These are phyloP conservation scores for Himalopsyche phryganea DNA, from an alignment of 1,140 invertebrate species.

Conservation along the genomic window DNA sequence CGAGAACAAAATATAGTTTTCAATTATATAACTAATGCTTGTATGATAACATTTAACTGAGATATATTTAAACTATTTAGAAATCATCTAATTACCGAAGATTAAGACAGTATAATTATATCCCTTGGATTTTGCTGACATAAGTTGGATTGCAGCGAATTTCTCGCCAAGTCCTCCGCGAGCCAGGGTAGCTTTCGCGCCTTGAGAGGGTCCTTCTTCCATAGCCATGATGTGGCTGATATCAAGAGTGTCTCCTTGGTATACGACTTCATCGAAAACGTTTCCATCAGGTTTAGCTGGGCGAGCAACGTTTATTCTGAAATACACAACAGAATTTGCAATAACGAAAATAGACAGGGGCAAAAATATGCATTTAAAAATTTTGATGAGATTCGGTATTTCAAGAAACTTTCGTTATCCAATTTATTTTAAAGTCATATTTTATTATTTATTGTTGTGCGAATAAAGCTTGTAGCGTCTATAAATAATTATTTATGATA, in stretches of 20 bases:
- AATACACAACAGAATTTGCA: neutral
- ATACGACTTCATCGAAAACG: slow-evolving; percentile 9
- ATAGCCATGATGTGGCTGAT: slow-evolving; percentile 14
- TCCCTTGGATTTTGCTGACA: slow-evolving; percentile 15
- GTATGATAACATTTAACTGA: too few relatives aligned
- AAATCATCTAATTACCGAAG: slow-evolving; percentile 9
- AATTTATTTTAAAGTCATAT: too few relatives aligned
- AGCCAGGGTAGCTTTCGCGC: slow-evolving; percentile 10
- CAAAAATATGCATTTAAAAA: neutral
- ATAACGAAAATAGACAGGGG: neutral
- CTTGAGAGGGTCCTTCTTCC: slow-evolving; percentile 12
- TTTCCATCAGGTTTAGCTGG: neutral
- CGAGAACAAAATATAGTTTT: too few relatives aligned
- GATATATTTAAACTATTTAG: too few relatives aligned
- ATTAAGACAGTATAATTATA: slow-evolving; percentile 19
- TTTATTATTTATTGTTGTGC: too few relatives aligned
- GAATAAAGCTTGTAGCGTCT: too few relatives aligned
- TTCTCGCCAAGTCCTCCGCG: slow-evolving; percentile 3
- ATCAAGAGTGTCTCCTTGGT: slow-evolving; percentile 6
- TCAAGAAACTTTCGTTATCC: too few relatives aligned
- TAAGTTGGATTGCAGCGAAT: slow-evolving; percentile 7
- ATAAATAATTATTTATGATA: too few relatives aligned
- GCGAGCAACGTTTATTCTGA: slow-evolving; percentile 8
- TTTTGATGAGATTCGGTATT: too few relatives aligned
- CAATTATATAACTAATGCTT: too few relatives aligned